These are phyloP conservation scores for Eonycteris spelaea DNA, from an alignment of 2,113 vertebrate species.

Conservation along the genomic window DNA sequence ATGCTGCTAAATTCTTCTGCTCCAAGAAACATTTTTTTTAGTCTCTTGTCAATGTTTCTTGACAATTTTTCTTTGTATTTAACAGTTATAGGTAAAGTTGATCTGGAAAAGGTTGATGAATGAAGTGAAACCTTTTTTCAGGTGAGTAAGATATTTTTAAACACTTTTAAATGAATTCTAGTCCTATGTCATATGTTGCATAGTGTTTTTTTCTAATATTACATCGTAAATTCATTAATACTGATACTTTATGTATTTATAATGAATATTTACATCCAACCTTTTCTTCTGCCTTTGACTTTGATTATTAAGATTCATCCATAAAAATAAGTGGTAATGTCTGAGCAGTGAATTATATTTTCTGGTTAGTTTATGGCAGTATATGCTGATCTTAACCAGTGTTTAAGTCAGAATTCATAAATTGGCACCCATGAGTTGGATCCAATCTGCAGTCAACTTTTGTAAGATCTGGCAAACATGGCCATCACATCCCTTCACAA, in stretches of 20 bases:
- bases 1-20: neutral
- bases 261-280: constrained; percentile 8
- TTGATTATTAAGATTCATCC: neutral
- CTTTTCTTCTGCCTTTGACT: neutral
- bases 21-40: neutral
- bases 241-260: constrained; percentile 2
- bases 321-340: neutral
- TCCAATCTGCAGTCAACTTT: neutral
- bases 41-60: neutral
- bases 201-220: neutral
- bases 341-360: neutral
- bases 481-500: neutral
- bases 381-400: neutral
- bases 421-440: neutral
- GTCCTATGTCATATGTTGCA: neutral
- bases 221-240: neutral
- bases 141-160: constrained; percentile 2
- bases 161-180: neutral
- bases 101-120: constrained; percentile 32
- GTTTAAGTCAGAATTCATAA: neutral
- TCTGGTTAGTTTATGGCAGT: neutral
- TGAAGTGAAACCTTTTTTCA: constrained; percentile 21
- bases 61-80: constrained; percentile 38
- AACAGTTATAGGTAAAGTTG: constrained; percentile 32
- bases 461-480: neutral